Percentiles rank a stretch among this genome's conserved stretches.
These are phyloP conservation scores for Drosophila virilis DNA, from an alignment of 1,140 invertebrate species.

Conservation along the genomic window DNA sequence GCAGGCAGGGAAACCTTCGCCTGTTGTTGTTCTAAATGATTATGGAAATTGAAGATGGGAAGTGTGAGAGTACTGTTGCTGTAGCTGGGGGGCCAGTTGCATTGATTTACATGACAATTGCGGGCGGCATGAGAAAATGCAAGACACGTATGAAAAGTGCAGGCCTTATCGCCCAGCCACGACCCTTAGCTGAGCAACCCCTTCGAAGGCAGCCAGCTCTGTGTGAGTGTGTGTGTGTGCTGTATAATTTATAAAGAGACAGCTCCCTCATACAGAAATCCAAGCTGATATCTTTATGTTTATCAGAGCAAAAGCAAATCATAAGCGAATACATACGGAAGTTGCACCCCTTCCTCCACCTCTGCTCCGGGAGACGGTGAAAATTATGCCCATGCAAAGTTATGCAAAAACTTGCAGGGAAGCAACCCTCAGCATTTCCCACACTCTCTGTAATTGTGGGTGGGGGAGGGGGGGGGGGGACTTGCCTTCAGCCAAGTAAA, in stretches of 20 bases:
- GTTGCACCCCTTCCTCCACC: constrained; percentile 23
- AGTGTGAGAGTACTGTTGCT: not conserved
- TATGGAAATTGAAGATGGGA: constrained; percentile 72
- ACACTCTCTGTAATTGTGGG: not conserved
- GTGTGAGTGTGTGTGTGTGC: constrained; percentile 11
- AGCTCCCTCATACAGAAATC: constrained; percentile 42
- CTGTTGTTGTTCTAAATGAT: constrained; percentile 41
- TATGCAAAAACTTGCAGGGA: constrained; percentile 51
- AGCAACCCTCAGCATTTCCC: constrained; percentile 43
- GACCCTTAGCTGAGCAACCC: constrained; percentile 46
- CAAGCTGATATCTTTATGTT: constrained; percentile 60
- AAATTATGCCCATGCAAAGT: constrained; percentile 57
- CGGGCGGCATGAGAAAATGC: constrained; percentile 45
- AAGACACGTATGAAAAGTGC: constrained; percentile 15
- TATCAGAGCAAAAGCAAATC: constrained; percentile 67
- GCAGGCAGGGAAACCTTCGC: constrained; percentile 51
- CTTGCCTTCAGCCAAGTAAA: constrained; percentile 66
- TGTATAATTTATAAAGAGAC: constrained; percentile 57
- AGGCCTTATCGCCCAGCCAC: constrained; percentile 55
- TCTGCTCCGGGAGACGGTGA: constrained; percentile 10
- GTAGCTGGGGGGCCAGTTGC: constrained; percentile 56
- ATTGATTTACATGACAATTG: constrained; percentile 80
- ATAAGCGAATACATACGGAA: constrained; percentile 73
- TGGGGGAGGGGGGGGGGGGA: constrained; percentile 14
- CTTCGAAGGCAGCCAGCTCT: constrained; percentile 21